These are phyloP conservation scores for Hemichromis elongatus DNA, from an alignment of 2,113 vertebrate species.

Conservation along the genomic window DNA sequence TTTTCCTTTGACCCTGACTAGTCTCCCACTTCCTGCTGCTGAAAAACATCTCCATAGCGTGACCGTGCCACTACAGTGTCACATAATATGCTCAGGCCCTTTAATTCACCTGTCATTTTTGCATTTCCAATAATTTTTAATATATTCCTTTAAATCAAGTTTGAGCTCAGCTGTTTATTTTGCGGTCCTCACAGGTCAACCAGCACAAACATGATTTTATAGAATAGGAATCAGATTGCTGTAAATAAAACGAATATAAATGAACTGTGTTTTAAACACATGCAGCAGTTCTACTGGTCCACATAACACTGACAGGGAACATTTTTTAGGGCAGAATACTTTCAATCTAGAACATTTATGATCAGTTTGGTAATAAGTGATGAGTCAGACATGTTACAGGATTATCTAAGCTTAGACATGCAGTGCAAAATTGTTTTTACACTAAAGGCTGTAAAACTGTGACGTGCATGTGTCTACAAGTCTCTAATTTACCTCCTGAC, in stretches of 20 bases:
- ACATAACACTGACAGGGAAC: background rate
- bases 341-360: background rate
- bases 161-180: background rate
- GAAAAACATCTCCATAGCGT: background rate
- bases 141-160: background rate
- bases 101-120: background rate
- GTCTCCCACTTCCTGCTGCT: background rate
- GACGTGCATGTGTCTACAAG: background rate
- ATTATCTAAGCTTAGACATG: background rate
- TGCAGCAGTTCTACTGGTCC: background rate
- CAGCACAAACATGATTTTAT: background rate
- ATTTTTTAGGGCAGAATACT: background rate
- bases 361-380: background rate
- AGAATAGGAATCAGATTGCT: background rate
- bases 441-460: background rate
- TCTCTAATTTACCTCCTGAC: background rate
- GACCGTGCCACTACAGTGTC: background rate
- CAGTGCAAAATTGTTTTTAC: background rate
- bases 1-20: too few relatives aligned
- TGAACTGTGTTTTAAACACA: background rate
- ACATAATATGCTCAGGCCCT: background rate
- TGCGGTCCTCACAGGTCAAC: background rate
- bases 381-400: background rate
- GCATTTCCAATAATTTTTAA: rapidly evolving
- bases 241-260: background rate